Evolutionary conservation across 2,888 invertebrate genomes (phyloP), one percentile per base, ranked within the genome.

Genomic region (Heteropelma amictum): DNA sequence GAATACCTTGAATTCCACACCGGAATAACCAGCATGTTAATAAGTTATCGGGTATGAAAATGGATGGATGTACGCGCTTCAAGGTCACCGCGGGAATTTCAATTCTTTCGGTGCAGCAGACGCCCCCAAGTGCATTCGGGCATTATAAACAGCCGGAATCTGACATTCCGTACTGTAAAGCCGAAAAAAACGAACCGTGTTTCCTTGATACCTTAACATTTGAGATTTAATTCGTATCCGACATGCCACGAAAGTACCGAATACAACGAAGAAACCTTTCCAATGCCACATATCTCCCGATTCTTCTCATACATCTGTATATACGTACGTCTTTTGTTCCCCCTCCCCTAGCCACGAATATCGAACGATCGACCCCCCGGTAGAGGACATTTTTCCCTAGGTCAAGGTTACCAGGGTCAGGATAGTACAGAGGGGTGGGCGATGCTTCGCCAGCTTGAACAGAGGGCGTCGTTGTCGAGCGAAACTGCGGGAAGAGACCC

Each of bases 371-470:
- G 77, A 78, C 68, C 58, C 42, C 42, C 14, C 19, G 49, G 72
- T 23, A 33, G 30, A 53, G 51, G 33, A 12, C 28, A 38, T 40
- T 68, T 40, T 56, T 71, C 61, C 81, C 82, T 82, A 80, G 86
- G 86, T 84, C 85, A 85, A 84, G 84, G 84, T 83, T 81, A 76
- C 58, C 80, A 76, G 80, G 84, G 82, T 85, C 77, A 78, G 77
- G 75, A 76, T 72, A 75, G 70, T 61, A 65, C 54, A 21, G 61
- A 56, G 56, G 67, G 35, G 67, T 21, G 72, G n/a, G n/a, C n/a
- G n/a, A n/a, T n/a, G n/a, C n/a, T n/a, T n/a, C n/a, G n/a, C 14
- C 8, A 7, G 10, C 33, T 6, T 14, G 38, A 14, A 12, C 14
- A 6, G 38, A n/a, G 42, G 33, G 42, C 38, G 67, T 54, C 72